Percentiles rank a stretch among this genome's conserved stretches.
Evolutionary conservation across 2,113 vertebrate species (phyloP).

Genomic region (Elaphurus davidianus): DNA sequence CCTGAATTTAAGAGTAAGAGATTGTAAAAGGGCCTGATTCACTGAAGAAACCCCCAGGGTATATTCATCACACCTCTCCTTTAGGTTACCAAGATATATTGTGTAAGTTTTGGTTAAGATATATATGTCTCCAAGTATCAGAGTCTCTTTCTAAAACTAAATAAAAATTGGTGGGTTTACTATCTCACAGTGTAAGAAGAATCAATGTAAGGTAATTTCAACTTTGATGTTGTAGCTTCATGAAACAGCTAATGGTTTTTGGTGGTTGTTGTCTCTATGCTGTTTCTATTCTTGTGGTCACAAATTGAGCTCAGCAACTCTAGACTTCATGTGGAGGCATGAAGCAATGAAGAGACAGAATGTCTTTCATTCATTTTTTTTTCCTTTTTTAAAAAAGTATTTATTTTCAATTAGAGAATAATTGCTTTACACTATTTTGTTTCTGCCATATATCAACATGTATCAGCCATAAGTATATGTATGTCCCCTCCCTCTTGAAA

Average conservation of each 20-base stretch:
- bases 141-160: not conserved
- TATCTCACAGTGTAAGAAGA: not conserved
- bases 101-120: not conserved
- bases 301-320: not conserved
- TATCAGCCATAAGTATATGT: not conserved
- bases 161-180: not conserved
- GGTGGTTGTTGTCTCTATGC: not conserved
- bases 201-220: not conserved
- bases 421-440: not conserved
- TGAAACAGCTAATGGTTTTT: not conserved
- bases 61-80: not conserved
- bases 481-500: not conserved
- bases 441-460: not conserved
- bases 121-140: not conserved
- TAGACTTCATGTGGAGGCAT: not conserved
- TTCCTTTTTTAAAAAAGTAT: not conserved
- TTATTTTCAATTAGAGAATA: not conserved
- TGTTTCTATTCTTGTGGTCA: not conserved
- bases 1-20: not conserved
- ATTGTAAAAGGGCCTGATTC: not conserved
- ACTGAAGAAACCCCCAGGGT: not conserved
- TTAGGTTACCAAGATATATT: not conserved
- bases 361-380: not conserved
- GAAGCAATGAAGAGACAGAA: not conserved
- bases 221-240: not conserved